Evolutionary conservation across 2,888 invertebrate species (phyloP), one percentile per base, ranked within the genome.

Genomic region (Tridacna gigas): DNA sequence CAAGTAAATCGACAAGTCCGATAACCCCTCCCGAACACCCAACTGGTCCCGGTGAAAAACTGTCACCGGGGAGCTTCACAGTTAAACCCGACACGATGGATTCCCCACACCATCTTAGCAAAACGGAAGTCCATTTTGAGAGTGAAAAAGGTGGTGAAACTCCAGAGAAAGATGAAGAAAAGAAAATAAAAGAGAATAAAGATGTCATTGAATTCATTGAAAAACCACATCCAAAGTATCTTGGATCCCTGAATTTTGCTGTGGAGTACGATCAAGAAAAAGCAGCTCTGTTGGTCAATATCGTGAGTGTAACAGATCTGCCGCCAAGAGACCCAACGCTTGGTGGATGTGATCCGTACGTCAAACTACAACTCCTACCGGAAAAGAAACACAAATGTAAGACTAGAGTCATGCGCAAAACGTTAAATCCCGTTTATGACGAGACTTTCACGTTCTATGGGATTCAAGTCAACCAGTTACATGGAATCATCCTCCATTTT

Each of bases 361-460:
- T 99, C 60, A 99, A 99, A 95, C 96, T 99, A 80, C 99, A 99
- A 95, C 96, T 99, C 61, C 95, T 99, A 89, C 99, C 99, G 0
- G 99, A 99, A 93, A 99, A 99, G 95, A 98, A 98, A 94, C 99
- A 99, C 94, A 98, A 98, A 95, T 99, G 98, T 79, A 99, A 99
- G 95, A 99, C 99, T 84, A 96, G 99, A 81, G 99, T 99, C 13
- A 96, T 99, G 61, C 97, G 99, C 89, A 99, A 99, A 95, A 99
- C 99, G 69, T 96, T 98, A 77, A 98, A 98, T 95, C 99, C 99
- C 0, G 97, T 98, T 0, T 99, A 99, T 95, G 99, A 99, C 93
- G 99, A 99, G 95, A 99, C 99, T 95, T 99, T 99, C 95, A 99
- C 99, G 0, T 99, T 99, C 96, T 99, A 99, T 94, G 99, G 99